Evolutionary conservation across 2,888 invertebrate genomes (phyloP).

Genomic region (Hemithea aestivaria): DNA sequence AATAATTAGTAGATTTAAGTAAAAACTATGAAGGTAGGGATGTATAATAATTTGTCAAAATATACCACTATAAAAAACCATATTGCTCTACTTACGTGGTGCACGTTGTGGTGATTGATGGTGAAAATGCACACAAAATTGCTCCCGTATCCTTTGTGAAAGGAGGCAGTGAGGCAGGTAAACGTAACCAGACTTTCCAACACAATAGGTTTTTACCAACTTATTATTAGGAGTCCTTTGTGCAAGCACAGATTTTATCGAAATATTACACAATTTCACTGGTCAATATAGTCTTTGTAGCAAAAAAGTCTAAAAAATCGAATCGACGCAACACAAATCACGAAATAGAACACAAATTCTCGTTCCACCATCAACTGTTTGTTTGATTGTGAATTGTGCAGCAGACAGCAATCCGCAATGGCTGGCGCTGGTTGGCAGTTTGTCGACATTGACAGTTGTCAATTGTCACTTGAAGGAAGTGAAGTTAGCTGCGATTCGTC

Average conservation of each 20-base stretch:
- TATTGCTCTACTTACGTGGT: conserved; percentile 43
- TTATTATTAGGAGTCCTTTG: conserved; percentile 23
- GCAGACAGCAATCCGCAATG: conserved; percentile 10
- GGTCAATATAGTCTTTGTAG: conserved; percentile 43
- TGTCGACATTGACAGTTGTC: too few species aligned
- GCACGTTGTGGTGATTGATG: conserved; percentile 27
- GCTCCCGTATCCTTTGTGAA: conserved; percentile 61
- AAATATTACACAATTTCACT: conserved; percentile 34
- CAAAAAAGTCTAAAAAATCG: conserved; percentile 40
- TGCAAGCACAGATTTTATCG: conserved; percentile 9
- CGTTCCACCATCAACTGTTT: conserved; percentile 32
- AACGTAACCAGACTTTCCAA: conserved; percentile 34
- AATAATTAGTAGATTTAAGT: too few species aligned
- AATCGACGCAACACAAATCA: conserved; percentile 39
- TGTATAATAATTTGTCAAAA: background rate
- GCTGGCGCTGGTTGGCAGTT: conserved; percentile 15
- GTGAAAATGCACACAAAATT: conserved; percentile 36
- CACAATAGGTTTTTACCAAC: conserved; percentile 26
- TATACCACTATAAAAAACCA: background rate
- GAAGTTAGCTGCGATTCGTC: too few species aligned
- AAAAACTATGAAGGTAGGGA: too few species aligned
- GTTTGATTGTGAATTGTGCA: conserved; percentile 19
- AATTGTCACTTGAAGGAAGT: too few species aligned
- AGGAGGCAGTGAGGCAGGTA: conserved; percentile 47
- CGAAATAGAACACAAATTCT: conserved; percentile 47